Percentiles rank a stretch among this genome's conserved stretches.
Conservation (phyloP, 2,797 vertebrate species). For the Sebastes reedi region DNA sequence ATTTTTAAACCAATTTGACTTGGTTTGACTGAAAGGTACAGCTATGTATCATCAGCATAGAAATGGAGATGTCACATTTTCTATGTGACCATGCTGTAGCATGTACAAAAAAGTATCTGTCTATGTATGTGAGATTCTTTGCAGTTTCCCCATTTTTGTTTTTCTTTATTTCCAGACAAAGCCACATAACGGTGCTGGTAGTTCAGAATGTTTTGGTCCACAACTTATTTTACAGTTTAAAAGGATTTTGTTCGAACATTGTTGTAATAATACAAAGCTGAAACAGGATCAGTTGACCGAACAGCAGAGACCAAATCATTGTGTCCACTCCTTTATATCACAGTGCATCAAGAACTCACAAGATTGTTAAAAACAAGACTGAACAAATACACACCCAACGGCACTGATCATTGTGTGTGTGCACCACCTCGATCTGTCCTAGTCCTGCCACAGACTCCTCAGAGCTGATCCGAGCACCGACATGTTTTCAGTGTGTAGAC, state of each 20-base stretch:
- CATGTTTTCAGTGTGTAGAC: constrained; percentile 6
- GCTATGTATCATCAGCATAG: neutral
- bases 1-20: neutral
- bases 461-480: neutral
- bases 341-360: neutral
- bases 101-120: too few relatives aligned
- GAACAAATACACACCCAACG: neutral
- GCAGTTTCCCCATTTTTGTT: too few relatives aligned
- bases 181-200: neutral
- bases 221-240: neutral
- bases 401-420: neutral
- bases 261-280: neutral
- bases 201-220: neutral
- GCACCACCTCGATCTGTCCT: neutral
- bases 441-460: neutral
- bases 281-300: neutral
- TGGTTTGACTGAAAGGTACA: neutral
- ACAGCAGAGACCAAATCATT: neutral
- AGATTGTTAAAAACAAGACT: neutral
- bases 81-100: neutral
- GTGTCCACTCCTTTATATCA: neutral
- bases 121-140: too few relatives aligned
- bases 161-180: neutral
- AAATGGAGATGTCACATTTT: neutral
- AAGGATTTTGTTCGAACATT: neutral